phyloP scores from a whole-genome alignment of 2,797 vertebrate species.

The Typhlichthys subterraneus region DNA sequence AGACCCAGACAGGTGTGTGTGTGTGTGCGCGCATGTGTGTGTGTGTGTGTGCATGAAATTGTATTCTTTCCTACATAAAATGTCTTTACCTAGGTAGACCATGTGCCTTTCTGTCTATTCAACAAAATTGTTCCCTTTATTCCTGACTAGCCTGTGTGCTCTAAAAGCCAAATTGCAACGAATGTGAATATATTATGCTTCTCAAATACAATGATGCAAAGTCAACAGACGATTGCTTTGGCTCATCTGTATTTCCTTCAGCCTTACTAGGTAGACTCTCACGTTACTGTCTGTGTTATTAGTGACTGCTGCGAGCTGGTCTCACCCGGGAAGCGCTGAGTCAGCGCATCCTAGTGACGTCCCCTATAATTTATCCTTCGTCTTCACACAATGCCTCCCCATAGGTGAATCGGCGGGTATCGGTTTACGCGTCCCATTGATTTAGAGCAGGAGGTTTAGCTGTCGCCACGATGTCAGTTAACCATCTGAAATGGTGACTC shows the following conservation, averaged over 20 bases:
- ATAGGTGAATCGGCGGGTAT: slow-evolving; percentile 32
- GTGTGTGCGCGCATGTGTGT: slow-evolving; percentile 5
- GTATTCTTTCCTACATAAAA: neutral
- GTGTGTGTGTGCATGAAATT: neutral
- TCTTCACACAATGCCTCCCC: slow-evolving; percentile 26
- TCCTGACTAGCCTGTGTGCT: neutral
- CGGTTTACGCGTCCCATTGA: slow-evolving; percentile 39
- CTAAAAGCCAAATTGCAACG: neutral
- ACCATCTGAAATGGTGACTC: slow-evolving; percentile 3
- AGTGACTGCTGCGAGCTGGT: slow-evolving; percentile 1
- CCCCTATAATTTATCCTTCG: slow-evolving; percentile 47
- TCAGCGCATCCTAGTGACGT: slow-evolving; percentile 38
- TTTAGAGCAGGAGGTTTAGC: slow-evolving; percentile 22
- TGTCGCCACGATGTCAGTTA: slow-evolving; percentile 38
- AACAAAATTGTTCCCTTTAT: neutral
- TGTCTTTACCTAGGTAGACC: neutral
- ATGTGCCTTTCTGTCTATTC: neutral
- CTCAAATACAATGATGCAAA: neutral
- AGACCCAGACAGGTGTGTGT: neutral
- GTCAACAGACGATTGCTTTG: neutral
- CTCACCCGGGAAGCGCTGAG: slow-evolving; percentile 24
- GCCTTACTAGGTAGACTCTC: neutral
- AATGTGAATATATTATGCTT: neutral
- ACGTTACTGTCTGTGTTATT: slow-evolving; percentile 1
- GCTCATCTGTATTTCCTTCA: neutral